Conservation (phyloP, 2,888 invertebrate genomes). For the Heliconius hortense region DNA sequence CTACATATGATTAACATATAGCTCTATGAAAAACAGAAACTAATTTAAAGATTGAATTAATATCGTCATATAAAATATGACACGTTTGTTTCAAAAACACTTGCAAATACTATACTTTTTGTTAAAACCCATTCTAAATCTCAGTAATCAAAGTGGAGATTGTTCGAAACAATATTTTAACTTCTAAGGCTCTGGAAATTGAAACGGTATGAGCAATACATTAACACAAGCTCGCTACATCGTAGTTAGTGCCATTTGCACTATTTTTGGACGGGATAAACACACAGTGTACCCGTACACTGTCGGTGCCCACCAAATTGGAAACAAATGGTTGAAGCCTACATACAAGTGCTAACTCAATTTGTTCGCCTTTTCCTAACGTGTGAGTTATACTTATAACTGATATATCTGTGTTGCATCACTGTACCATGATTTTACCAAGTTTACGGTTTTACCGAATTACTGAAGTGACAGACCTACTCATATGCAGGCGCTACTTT, state of each 20-base stretch:
- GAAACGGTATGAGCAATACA: constrained; percentile 67
- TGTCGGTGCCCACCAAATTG: constrained; percentile 76
- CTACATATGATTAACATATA: constrained; percentile 22
- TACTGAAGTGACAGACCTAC: constrained; percentile 20
- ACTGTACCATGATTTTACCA: constrained; percentile 46
- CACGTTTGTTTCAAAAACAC: not conserved
- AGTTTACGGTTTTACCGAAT: constrained; percentile 42
- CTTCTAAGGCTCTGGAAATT: constrained; percentile 56
- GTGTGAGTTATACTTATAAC: constrained; percentile 66
- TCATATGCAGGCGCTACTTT: constrained; percentile 12
- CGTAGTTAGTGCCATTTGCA: constrained; percentile 80
- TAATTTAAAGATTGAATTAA: constrained; percentile 2
- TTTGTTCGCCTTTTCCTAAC: constrained; percentile 80
- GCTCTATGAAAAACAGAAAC: not conserved
- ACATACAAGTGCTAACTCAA: constrained; percentile 75
- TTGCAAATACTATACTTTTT: not conserved
- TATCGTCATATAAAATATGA: not conserved
- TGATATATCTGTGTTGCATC: constrained; percentile 56
- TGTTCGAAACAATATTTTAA: constrained; percentile 30
- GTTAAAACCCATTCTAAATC: constrained; percentile 3
- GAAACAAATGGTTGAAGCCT: constrained; percentile 72
- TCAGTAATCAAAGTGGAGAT: not conserved
- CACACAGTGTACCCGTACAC: constrained; percentile 62
- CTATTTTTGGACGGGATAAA: constrained; percentile 80
- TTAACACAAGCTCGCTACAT: constrained; percentile 71